Evolutionary conservation across 2,888 invertebrate species (phyloP).

Genomic region (Pecten maximus): DNA sequence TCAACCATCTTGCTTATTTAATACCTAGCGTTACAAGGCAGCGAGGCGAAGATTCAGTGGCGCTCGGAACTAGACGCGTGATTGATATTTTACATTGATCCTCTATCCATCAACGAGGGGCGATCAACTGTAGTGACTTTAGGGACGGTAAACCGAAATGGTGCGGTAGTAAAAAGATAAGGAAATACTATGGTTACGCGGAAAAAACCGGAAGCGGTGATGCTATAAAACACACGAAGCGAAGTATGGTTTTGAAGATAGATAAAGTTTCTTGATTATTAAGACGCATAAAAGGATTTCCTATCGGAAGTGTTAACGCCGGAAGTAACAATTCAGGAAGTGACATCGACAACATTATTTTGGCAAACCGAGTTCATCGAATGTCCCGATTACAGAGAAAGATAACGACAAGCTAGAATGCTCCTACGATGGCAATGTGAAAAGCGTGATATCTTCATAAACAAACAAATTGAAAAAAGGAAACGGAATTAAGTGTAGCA

Average conservation of each 20-base stretch:
- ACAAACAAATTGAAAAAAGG: not conserved
- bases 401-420: too few species aligned
- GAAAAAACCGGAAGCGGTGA: not conserved
- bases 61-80: not conserved
- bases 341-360: too few species aligned
- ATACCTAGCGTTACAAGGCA: not conserved
- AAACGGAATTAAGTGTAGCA: not conserved
- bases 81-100: not conserved
- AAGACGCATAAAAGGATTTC: too few species aligned
- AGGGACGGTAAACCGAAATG: not conserved
- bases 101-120: not conserved
- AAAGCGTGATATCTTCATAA: not conserved
- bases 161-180: not conserved
- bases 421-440: too few species aligned
- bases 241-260: too few species aligned
- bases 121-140: too few species aligned
- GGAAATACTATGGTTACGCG: not conserved
- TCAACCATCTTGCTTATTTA: not conserved
- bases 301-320: too few species aligned
- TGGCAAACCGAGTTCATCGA: too few species aligned
- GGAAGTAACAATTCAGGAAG: too few species aligned
- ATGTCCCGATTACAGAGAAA: too few species aligned
- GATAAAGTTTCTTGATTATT: too few species aligned
- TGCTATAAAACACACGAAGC: not conserved
- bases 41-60: not conserved